Conservation (phyloP, 2,113 vertebrate species). For the Phocoena phocoena region DNA sequence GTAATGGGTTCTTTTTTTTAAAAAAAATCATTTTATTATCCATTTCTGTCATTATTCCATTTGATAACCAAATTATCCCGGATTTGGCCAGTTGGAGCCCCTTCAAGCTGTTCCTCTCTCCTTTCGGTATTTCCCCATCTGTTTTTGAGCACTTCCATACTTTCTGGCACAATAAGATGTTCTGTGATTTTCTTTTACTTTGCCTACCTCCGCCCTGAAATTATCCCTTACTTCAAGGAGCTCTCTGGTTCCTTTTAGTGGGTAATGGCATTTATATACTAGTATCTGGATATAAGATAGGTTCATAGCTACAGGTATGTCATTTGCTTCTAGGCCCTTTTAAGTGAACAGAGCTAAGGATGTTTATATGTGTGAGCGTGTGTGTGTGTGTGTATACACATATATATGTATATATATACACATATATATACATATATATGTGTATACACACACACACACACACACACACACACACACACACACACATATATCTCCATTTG, state of each 20-base stretch:
- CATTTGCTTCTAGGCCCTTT: neutral
- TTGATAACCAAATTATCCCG: neutral
- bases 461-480: too few relatives aligned
- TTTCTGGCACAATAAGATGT: neutral
- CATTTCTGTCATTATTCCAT: neutral
- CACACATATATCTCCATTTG: neutral
- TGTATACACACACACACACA: too few relatives aligned
- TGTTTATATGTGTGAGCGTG: neutral
- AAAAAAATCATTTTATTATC: neutral
- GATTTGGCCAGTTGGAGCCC: neutral
- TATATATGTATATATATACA: too few relatives aligned
- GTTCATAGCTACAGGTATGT: neutral
- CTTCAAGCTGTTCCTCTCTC: neutral
- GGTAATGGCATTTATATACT: neutral
- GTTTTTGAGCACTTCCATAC: neutral
- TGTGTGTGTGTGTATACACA: neutral
- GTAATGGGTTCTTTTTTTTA: neutral
- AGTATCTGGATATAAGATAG: neutral
- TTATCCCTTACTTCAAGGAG: neutral
- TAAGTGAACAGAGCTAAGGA: neutral
- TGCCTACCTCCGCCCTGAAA: neutral
- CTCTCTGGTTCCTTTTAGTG: neutral
- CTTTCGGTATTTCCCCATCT: neutral
- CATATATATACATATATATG: too few relatives aligned
- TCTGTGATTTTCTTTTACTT: neutral